These are phyloP conservation scores for Drosophila mercatorum DNA, from an alignment of 2,888 invertebrate genomes.

Conservation along the genomic window DNA sequence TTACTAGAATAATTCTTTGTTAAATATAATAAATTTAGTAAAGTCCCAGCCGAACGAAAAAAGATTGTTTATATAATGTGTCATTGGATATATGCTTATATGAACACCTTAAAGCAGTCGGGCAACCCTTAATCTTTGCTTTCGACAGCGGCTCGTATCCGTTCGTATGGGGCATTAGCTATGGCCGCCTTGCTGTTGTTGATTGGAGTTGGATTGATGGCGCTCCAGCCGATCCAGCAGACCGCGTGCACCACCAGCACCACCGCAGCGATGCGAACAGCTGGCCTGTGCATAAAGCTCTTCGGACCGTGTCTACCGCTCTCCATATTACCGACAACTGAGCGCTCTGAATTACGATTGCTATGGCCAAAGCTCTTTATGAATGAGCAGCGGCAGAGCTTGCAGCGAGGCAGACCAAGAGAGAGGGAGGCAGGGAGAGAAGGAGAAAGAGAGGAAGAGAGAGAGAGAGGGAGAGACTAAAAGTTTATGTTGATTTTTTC, in stretches of 20 bases:
- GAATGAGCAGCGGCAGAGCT: background rate
- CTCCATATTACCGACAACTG: conserved; percentile 47
- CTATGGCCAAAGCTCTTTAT: background rate
- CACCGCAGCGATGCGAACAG: conserved; percentile 68
- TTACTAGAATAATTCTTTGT: background rate
- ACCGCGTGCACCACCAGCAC: conserved; percentile 66
- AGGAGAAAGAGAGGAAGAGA: background rate
- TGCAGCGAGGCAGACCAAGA: background rate
- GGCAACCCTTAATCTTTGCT: conserved; percentile 20
- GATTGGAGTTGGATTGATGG: conserved; percentile 35
- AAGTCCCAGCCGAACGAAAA: background rate
- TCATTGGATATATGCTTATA: background rate
- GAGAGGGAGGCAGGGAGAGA: background rate
- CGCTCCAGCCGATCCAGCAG: conserved; percentile 69
- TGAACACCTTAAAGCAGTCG: background rate
- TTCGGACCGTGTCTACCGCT: conserved; percentile 25
- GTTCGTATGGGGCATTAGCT: conserved; percentile 54
- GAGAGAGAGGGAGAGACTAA: background rate
- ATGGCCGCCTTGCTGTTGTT: conserved; percentile 12
- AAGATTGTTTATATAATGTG: conserved; percentile 3
- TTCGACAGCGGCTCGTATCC: conserved; percentile 44
- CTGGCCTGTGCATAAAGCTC: conserved; percentile 51
- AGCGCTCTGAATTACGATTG: background rate
- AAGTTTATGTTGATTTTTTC: background rate
- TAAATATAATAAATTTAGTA: too few relatives aligned